Evolutionary conservation across 2,888 invertebrate species (phyloP).

Genomic region (Urechis unicinctus): DNA sequence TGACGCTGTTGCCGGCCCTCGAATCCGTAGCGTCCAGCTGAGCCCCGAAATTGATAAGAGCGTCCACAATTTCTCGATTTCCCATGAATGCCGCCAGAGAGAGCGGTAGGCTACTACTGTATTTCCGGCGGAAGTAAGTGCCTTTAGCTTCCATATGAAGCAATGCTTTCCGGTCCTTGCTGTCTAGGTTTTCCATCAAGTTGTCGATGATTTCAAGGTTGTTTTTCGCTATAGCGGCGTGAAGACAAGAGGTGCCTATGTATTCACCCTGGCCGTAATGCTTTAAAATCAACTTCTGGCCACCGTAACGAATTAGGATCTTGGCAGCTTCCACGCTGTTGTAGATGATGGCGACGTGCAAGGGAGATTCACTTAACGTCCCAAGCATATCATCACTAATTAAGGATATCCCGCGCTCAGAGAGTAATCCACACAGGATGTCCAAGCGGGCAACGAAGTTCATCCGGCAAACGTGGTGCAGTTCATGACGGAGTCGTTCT

Average conservation of each 20-base stretch:
- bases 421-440: background rate
- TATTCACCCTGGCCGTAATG: background rate
- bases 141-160: background rate
- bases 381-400: background rate
- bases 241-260: background rate
- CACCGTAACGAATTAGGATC: background rate
- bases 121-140: background rate
- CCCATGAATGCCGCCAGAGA: background rate
- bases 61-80: background rate
- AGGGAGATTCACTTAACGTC: background rate
- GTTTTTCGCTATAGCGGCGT: background rate
- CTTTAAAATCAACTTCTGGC: background rate
- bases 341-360: constrained; percentile 3
- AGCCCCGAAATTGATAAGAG: background rate
- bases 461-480: background rate
- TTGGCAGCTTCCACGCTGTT: background rate
- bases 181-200: background rate
- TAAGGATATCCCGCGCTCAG: background rate
- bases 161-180: background rate
- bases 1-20: background rate
- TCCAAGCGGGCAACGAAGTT: background rate
- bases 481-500: background rate
- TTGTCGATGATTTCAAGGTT: background rate
- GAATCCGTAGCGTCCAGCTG: background rate
- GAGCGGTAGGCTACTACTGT: background rate